Base-by-base conservation (phyloP, 1,140 invertebrate species). In the Dufourea novaeangliae region DNA sequence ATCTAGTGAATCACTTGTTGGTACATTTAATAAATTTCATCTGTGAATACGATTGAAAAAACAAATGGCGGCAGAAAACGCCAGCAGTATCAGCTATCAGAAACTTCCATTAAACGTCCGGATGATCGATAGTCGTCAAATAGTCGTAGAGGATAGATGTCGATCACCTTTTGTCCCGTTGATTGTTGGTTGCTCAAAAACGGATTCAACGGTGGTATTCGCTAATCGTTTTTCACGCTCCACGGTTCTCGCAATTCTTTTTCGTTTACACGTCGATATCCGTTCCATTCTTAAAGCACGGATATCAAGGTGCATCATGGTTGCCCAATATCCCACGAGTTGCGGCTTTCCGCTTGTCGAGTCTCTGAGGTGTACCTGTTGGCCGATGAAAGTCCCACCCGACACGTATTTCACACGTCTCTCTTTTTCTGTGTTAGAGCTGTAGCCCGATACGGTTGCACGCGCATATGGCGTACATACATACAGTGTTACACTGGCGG, bases 221-320 rank as follows among this genome's bases (percentile, higher is more conserved):
- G 22, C 8, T 22, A 64, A 81, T 83, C 62, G 61, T 17, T 61
- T 74, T 74, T 62, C 52, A 57, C 64, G 50, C 22, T 62, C 34
- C 50, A 69, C 71, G 61, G 72, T 76, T 46, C 56, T 14, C 41
- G 14, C 8, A 2, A 25, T 56, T 80, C 57, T 63, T 63, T 63
- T 63, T 14, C 22, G 25, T 22, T 54, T 20, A 12, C 20, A 34
- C 25, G 14, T 39, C 34, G 25, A 54, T 39, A 27, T n/a, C 34
- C 59, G 71, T 76, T 76, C 41, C 72, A 69, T 20, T 44, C n/a
- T 54, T 59, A 39, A n/a, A 37, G 20, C 61, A 62, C 73, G 61
- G 46, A 52, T 61, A 82, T 61, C 79, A 59, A 71, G 46, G 46
- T 66, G 79, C 79, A 81, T 82, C 64, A n/a, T 25, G 67, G 62